These are phyloP conservation scores for Pachydiplax longipennis DNA, from an alignment of 2,888 invertebrate species.

Conservation along the genomic window DNA sequence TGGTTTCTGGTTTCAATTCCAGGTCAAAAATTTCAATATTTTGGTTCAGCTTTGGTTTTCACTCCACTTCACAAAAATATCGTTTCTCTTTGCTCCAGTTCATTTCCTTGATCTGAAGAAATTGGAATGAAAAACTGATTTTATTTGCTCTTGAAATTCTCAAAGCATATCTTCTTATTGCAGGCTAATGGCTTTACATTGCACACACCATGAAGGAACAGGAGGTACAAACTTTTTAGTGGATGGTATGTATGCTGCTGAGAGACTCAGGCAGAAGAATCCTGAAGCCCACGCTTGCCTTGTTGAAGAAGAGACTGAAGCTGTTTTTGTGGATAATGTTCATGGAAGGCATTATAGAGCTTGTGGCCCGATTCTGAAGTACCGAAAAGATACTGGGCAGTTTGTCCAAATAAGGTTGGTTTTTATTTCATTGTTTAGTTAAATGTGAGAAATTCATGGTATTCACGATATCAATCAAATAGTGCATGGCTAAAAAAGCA, in stretches of 20 bases:
- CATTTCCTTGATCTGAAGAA: too few relatives aligned
- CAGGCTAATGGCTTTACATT: constrained; percentile 67
- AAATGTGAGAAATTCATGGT: too few relatives aligned
- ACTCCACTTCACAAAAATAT: too few relatives aligned
- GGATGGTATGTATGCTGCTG: constrained; percentile 76
- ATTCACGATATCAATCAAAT: not conserved
- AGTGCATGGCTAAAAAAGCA: too few relatives aligned
- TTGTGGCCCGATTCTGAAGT: constrained; percentile 67
- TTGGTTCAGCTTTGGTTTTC: too few relatives aligned
- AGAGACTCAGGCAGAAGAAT: constrained; percentile 63
- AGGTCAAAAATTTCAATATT: too few relatives aligned
- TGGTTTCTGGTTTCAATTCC: too few relatives aligned
- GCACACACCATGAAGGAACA: constrained; percentile 65
- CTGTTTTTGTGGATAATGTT: constrained; percentile 71
- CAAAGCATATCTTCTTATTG: constrained; percentile 41
- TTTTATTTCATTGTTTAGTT: not conserved
- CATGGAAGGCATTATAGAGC: constrained; percentile 63
- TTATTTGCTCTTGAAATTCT: not conserved
- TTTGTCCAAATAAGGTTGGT: constrained; percentile 69
- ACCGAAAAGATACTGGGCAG: constrained; percentile 65
- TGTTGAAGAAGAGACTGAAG: constrained; percentile 62
- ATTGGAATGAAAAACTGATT: too few relatives aligned
- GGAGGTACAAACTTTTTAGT: constrained; percentile 79
- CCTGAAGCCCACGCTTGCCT: constrained; percentile 69
- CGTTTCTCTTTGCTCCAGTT: too few relatives aligned